Conservation (phyloP, 1,140 invertebrate genomes). For the Colletes gigas region DNA sequence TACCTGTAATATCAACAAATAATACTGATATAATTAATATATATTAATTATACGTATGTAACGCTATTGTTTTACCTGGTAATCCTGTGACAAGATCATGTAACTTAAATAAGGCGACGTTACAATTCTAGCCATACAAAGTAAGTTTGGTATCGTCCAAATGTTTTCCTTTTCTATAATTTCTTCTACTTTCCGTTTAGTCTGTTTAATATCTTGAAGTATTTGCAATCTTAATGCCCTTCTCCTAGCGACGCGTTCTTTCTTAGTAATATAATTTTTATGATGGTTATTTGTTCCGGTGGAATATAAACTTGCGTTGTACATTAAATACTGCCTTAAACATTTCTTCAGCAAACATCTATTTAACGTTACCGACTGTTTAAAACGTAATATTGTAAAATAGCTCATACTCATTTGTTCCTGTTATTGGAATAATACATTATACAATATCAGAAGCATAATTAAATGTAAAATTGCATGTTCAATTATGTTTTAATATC, state of each 20-base stretch:
- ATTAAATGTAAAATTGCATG: neutral
- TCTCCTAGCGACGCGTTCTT: slow-evolving; percentile 53
- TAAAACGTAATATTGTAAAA: slow-evolving; percentile 52
- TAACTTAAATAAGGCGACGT: slow-evolving; percentile 94
- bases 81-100: slow-evolving; percentile 88
- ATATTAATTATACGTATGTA: slow-evolving; percentile 4
- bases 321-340: slow-evolving; percentile 59
- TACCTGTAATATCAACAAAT: slow-evolving; percentile 60
- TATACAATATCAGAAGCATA: neutral
- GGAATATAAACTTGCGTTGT: slow-evolving; percentile 66
- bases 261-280: slow-evolving; percentile 59
- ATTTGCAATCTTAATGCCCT: slow-evolving; percentile 69
- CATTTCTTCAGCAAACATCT: slow-evolving; percentile 69
- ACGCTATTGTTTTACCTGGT: slow-evolving; percentile 82
- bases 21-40: slow-evolving; percentile 10
- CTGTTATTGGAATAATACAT: slow-evolving; percentile 34
- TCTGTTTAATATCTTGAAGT: slow-evolving; percentile 71
- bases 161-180: slow-evolving; percentile 90
- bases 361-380: slow-evolving; percentile 55
- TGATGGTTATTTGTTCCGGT: slow-evolving; percentile 63
- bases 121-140: slow-evolving; percentile 91
- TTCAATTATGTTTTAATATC: neutral
- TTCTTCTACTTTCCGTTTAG: slow-evolving; percentile 73
- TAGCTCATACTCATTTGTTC: slow-evolving; percentile 67
- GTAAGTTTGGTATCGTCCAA: slow-evolving; percentile 94